Evolutionary conservation across 1,140 invertebrate species (phyloP).

Genomic region (Cataglyphis hispanica): DNA sequence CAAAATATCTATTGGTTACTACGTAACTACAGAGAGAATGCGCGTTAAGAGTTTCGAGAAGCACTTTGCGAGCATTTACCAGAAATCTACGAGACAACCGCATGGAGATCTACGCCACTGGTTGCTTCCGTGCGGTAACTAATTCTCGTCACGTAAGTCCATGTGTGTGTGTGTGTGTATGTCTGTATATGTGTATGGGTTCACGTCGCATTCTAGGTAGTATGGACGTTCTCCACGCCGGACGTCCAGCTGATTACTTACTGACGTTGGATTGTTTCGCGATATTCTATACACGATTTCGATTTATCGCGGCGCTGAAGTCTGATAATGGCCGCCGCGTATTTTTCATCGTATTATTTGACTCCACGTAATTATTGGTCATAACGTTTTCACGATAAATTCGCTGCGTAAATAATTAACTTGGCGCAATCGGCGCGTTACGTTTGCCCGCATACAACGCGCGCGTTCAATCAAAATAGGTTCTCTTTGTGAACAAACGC

Average conservation of each 20-base stretch:
- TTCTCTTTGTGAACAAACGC: conserved; percentile 63
- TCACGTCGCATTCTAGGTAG: conserved; percentile 58
- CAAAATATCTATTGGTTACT: background rate
- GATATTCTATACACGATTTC: background rate
- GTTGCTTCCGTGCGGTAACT: conserved; percentile 72
- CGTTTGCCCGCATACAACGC: conserved; percentile 55
- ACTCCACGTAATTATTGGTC: conserved; percentile 36
- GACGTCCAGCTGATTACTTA: conserved; percentile 23
- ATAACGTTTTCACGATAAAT: conserved; percentile 55
- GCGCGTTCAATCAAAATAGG: conserved; percentile 54
- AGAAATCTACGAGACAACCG: conserved; percentile 29
- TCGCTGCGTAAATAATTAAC: conserved; percentile 70
- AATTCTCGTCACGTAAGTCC: conserved; percentile 68
- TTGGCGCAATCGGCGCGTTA: conserved; percentile 63
- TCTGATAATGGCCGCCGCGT: background rate
- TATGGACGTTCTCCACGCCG: conserved; percentile 52
- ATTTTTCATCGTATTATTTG: conserved; percentile 43
- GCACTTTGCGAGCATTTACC: background rate
- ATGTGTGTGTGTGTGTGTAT: conserved; percentile 18
- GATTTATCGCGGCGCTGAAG: conserved; percentile 20
- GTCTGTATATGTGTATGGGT: background rate
- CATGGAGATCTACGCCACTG: conserved; percentile 69
- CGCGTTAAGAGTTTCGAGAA: background rate
- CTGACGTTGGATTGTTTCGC: conserved; percentile 49
- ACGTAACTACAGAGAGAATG: background rate